These are phyloP conservation scores for Tiaroga cobitis DNA, from an alignment of 2,797 vertebrate species.

Conservation along the genomic window DNA sequence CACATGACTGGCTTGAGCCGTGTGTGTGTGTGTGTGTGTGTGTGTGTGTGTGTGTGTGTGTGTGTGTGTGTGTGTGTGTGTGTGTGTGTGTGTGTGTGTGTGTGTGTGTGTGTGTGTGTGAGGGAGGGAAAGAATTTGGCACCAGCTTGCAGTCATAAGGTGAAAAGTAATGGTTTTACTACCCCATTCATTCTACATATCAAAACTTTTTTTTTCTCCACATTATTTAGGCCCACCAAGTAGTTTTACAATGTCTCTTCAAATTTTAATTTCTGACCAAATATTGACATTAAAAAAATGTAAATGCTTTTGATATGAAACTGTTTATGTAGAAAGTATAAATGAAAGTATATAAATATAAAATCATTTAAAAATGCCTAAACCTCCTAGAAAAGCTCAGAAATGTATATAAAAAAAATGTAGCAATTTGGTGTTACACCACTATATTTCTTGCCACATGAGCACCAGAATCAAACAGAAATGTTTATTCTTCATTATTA, in stretches of 20 bases:
- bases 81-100: not conserved
- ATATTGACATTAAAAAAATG: not conserved
- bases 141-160: not conserved
- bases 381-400: not conserved
- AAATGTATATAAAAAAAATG: not conserved
- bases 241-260: not conserved
- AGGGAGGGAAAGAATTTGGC: not conserved
- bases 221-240: not conserved
- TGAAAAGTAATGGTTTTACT: not conserved
- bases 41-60: not conserved
- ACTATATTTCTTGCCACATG: not conserved
- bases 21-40: not conserved
- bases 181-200: not conserved
- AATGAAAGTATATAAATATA: not conserved
- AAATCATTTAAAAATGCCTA: not conserved
- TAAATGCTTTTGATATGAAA: not conserved
- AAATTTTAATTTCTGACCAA: not conserved
- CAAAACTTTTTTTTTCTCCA: too few relatives aligned
- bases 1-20: not conserved
- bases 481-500: not conserved
- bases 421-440: too few relatives aligned
- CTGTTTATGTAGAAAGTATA: not conserved
- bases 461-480: not conserved
- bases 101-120: not conserved
- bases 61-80: not conserved